Evolutionary conservation across 2,113 vertebrate species (phyloP), one percentile per base, ranked within the genome.

Genomic region (Prionailurus bengalensis): DNA sequence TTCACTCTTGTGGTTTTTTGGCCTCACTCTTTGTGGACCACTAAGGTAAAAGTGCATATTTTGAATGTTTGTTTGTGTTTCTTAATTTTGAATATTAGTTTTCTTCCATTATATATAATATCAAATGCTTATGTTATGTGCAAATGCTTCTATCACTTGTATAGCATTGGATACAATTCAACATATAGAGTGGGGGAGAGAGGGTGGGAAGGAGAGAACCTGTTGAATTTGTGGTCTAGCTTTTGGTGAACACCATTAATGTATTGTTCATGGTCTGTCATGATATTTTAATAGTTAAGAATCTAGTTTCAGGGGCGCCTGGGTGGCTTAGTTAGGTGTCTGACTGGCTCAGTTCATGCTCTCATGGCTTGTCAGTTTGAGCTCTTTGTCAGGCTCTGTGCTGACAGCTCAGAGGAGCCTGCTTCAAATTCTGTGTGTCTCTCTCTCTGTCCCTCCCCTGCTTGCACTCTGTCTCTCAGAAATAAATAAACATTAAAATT

Each of bases 21-120:
- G 99, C 96, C 99, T 99, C 39, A 99, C 99, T 31, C 99, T 99
- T 88, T 99, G 99, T 98, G 99, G 99, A 98, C 99, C 99, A 95
- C 98, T 99, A 94, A 99, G 99, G 99, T 99, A 99, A 0, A 11
- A 89, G 78, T 25, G 33, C 9, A 5, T 90, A 82, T 94, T 96
- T 39, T 93, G 4, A 93, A 42, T 51, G 0, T 92, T 89, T 92
- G 1, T 90, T 95, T 82, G 45, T 39, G 78, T 97, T 80, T 94
- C 8, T 61, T 95, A 27, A 51, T 93, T 97, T 93, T 86, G 53
- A 93, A 63, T 90, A 66, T 70, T 93, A 48, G 53, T 76, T 96
- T 94, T 96, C 2, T 84, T 76, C 48, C 29, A 70, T 51, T 82
- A 11, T 89, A 27, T 94, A 95, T 94, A 92, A 71, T 94, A 31